phyloP scores from a whole-genome alignment of 1,140 invertebrate species.

The Stratiolaelaps scimitus region DNA sequence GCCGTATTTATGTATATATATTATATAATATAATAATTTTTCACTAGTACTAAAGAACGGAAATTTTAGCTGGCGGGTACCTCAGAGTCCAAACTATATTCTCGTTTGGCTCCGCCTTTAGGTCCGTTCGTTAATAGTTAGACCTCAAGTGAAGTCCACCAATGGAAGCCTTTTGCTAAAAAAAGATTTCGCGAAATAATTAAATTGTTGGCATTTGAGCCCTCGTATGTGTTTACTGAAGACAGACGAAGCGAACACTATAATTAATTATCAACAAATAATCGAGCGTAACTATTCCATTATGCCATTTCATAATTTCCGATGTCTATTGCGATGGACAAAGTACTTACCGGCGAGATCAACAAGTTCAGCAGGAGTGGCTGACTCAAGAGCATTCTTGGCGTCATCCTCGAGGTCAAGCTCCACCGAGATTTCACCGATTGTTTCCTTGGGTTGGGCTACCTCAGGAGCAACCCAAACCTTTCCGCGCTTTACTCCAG shows the following conservation, averaged over 20 bases:
- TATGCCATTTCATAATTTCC: too few species aligned
- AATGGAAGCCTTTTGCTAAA: too few species aligned
- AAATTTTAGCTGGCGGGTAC: too few species aligned
- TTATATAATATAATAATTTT: too few species aligned
- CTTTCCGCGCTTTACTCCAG: constrained; percentile 69
- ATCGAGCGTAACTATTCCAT: too few species aligned
- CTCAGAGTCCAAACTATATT: too few species aligned
- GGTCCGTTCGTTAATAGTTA: too few species aligned
- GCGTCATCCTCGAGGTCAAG: constrained; percentile 90
- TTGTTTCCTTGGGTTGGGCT: constrained; percentile 51
- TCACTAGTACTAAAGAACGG: too few species aligned
- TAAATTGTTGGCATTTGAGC: neutral
- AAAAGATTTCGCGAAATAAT: neutral
- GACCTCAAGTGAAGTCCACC: too few species aligned
- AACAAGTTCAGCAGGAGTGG: constrained; percentile 94
- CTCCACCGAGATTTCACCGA: constrained; percentile 70
- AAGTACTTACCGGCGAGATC: constrained; percentile 74
- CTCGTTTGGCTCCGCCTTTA: too few species aligned
- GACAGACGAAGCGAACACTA: constrained; percentile 1
- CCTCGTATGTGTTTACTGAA: neutral
- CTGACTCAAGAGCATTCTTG: constrained; percentile 73
- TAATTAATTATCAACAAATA: constrained; percentile 30
- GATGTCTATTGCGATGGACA: too few species aligned
- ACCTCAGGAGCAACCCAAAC: constrained; percentile 66
- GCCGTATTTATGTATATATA: too few species aligned